Base-by-base conservation (phyloP, 2,797 vertebrate species). In the Trematomus bernacchii region DNA sequence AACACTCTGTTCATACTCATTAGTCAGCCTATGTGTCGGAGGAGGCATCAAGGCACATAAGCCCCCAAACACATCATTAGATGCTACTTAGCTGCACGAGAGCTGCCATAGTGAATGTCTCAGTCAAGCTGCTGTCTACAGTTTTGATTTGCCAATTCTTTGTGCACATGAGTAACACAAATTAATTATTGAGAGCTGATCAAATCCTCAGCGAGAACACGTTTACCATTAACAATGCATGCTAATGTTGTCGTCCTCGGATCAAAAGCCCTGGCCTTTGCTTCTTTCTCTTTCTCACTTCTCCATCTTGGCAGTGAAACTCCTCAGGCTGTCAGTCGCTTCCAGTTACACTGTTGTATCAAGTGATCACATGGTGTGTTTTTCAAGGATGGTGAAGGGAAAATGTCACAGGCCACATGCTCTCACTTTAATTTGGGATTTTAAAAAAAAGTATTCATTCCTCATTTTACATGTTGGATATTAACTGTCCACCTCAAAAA, bases 271-370 rank as follows among this genome's bases (percentile, higher is more conserved):
- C 19, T 62, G 80, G 43, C 48, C 76, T 88, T 83, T 84, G 66
- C 71, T 37, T 53, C 82, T 66, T 19, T 65, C 73, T 72, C 68
- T 82, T 76, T 76, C 53, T 66, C 47, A n/a, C 37, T 67, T 63
- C 68, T 78, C 81, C 79, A 77, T 79, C 82, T 81, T 66, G 73
- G 77, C 71, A 69, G 53, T 61, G 78, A 62, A 73, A 79, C 68
- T 84, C 51, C 47, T 67, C 55, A 10, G 61, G 66, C 83, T 72
- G 62, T 85, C 83, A 76, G 44, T 46, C 79, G 90, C 87, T 61
- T 94, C 88, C 76, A 71, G 91, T 94, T 94, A 92, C 92, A 85
- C 19, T 14, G 54, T 53, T 83, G 84, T 89, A 92, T 94, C 92
- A 88, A 86, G 89, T 91, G 80, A 83, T 82, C 82, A 77, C 59